Percentiles rank a stretch among this genome's conserved stretches.
These are phyloP conservation scores for Thoracochromis brauschi DNA, from an alignment of 2,113 vertebrate species.

Conservation along the genomic window DNA sequence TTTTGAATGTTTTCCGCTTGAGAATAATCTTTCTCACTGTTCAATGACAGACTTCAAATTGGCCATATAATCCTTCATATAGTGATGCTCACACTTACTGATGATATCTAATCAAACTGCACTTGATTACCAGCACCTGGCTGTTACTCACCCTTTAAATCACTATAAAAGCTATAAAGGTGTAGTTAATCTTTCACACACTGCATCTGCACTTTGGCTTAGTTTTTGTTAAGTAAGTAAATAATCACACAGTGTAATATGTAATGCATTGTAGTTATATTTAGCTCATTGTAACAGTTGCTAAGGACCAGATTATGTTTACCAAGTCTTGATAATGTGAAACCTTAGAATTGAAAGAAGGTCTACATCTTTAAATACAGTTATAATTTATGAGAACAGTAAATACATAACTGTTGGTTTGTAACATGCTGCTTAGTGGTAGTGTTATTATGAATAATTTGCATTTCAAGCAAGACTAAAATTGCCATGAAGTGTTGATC, in stretches of 20 bases:
- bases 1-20: neutral
- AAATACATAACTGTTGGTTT: neutral
- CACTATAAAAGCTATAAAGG: neutral
- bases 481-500: neutral
- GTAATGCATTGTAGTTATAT: neutral
- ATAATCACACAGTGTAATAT: neutral
- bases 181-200: neutral
- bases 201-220: neutral
- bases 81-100: neutral
- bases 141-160: neutral
- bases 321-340: neutral
- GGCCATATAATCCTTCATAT: neutral
- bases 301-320: neutral
- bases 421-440: neutral
- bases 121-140: neutral
- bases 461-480: neutral
- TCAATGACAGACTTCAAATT: neutral
- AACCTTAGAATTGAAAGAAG: neutral
- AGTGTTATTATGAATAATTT: neutral
- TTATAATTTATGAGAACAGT: neutral
- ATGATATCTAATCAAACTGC: neutral
- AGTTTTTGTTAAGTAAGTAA: neutral
- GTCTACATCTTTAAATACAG: neutral
- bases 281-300: neutral
- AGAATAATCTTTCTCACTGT: neutral